phyloP scores from a whole-genome alignment of 2,888 invertebrate species.

The Drepana falcataria region DNA sequence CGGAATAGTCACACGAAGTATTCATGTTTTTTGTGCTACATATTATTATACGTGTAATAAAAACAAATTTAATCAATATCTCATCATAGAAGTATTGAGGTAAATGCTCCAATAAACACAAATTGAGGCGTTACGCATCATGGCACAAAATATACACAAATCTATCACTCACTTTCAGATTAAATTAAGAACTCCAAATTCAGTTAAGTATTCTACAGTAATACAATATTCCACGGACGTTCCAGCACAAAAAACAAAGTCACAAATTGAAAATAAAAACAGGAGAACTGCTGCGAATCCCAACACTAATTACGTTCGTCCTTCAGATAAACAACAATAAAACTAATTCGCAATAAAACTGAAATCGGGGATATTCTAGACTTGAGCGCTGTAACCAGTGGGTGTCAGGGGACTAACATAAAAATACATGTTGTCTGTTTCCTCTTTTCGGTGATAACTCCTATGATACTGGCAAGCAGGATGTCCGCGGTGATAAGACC shows the following conservation, averaged over 20 bases:
- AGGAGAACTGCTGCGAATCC: neutral
- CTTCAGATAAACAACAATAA: slow-evolving; percentile 26
- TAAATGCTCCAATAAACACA: too few relatives aligned
- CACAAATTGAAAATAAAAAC: neutral
- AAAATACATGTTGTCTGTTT: slow-evolving; percentile 70
- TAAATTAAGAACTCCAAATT: neutral
- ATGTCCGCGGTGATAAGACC: slow-evolving; percentile 63
- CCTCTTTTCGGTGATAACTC: slow-evolving; percentile 57
- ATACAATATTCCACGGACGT: neutral
- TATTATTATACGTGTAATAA: too few relatives aligned
- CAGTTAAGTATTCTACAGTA: neutral
- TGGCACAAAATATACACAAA: neutral
- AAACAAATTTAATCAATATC: too few relatives aligned
- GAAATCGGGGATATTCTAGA: slow-evolving; percentile 51
- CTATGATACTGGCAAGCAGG: slow-evolving; percentile 50
- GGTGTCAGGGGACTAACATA: slow-evolving; percentile 50
- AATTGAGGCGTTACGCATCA: too few relatives aligned
- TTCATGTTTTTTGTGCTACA: too few relatives aligned
- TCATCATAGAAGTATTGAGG: too few relatives aligned
- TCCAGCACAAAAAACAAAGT: neutral
- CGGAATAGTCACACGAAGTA: too few relatives aligned
- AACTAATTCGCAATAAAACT: slow-evolving; percentile 47
- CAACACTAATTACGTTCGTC: slow-evolving; percentile 35
- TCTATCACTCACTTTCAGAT: neutral
- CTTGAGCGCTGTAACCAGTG: slow-evolving; percentile 32